Base-by-base conservation (phyloP, 2,888 invertebrate genomes). In the Caenorhabditis sp. region DNA sequence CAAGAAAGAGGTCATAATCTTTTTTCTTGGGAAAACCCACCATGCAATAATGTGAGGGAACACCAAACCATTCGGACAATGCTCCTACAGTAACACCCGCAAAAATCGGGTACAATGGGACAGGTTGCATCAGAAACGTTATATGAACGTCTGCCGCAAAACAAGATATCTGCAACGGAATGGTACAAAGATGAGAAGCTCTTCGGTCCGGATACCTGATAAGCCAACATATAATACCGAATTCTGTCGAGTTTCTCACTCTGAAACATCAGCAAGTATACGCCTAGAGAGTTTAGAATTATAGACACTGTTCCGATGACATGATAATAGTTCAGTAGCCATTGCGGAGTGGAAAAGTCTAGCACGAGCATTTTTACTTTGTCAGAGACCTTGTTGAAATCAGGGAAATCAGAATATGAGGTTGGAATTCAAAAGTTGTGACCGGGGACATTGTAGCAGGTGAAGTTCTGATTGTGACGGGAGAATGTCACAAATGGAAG, bases 291-390 rank as follows among this genome's bases (percentile, higher is more conserved):
- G 19, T 69, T 69, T 0, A 69, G 7, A 22, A 56, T 10, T 14
- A 41, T 24, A 12, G 69, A 69, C 7, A 56, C 41, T 7, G 16
- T 3, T 0, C 69, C 56, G 16, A 69, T 26, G 12, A 56, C 8
- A 28, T 69, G 56, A 35, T 69, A 69, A 16, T 69, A 69, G 7
- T 35, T 54, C 16, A 69, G 26, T 0, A 69, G 38, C 69, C 69
- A 69, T 14, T 14, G 12, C n/a, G 69, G 54, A n/a, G 22, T 14
- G 8, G 69, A 26, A n/a, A 69, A 69, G 28, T 49, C 49, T 31
- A 31, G 31, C 7, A 31, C 5, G 31, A 31, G 31, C 31, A 31
- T 31, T 31, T 31, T 31, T n/a, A n/a, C n/a, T n/a, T n/a, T n/a
- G n/a, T n/a, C n/a, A n/a, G n/a, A n/a, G n/a, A n/a, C n/a, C n/a